phyloP scores from a whole-genome alignment of 1,140 invertebrate species.

The Aphis craccivora region DNA sequence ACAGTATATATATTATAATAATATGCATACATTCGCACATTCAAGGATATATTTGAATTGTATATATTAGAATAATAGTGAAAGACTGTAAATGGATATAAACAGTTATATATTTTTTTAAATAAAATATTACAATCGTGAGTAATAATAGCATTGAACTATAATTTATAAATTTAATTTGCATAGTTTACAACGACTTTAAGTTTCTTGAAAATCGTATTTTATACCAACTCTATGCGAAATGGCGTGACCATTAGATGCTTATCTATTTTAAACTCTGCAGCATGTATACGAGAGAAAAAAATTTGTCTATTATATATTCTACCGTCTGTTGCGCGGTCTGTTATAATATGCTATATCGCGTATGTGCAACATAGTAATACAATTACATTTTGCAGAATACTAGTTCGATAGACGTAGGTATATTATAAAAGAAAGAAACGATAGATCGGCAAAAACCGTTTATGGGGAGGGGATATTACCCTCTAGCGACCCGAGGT shows the following conservation, averaged over 20 bases:
- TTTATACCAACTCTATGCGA: neutral
- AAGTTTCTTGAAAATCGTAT: neutral
- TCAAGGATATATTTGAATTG: conserved; percentile 11
- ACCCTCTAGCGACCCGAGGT: conserved; percentile 26
- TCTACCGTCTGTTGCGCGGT: neutral
- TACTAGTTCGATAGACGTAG: neutral
- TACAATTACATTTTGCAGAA: neutral
- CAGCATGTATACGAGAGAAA: neutral
- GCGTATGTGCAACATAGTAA: neutral
- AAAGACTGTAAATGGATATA: neutral
- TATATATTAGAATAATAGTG: neutral
- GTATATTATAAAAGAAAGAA: neutral
- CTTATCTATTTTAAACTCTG: neutral
- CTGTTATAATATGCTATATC: neutral
- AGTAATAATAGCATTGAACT: neutral
- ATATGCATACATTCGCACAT: neutral
- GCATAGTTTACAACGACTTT: conserved; percentile 8
- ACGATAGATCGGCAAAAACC: neutral
- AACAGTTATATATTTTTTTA: neutral
- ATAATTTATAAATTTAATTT: conserved; percentile 15
- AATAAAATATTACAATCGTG: conserved; percentile 11
- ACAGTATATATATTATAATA: neutral
- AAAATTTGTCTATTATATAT: neutral
- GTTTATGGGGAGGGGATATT: neutral
- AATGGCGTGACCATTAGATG: neutral